Percentiles rank a stretch among this genome's conserved stretches.
Evolutionary conservation across 1,140 invertebrate genomes (phyloP).

Genomic region (Mizuhopecten yessoensis): DNA sequence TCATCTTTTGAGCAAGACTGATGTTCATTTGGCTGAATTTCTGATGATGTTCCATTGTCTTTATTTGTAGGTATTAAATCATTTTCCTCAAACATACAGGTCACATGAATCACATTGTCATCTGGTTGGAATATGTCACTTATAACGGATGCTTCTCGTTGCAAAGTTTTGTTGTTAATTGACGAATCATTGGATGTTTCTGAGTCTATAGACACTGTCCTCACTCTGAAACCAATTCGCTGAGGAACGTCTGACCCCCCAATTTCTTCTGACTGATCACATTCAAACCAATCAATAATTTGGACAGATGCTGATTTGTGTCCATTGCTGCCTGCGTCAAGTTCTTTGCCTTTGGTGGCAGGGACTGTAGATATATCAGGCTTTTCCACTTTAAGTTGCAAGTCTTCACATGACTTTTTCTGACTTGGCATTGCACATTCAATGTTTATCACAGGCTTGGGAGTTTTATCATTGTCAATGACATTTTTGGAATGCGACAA

Average conservation of each 20-base stretch:
- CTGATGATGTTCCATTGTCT: background rate
- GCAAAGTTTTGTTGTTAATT: conserved; percentile 33
- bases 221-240: background rate
- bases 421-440: background rate
- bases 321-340: background rate
- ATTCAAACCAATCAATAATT: conserved; percentile 7
- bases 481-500: background rate
- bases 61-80: background rate
- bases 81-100: background rate
- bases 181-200: background rate
- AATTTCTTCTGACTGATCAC: background rate
- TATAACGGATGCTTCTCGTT: background rate
- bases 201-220: background rate
- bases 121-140: background rate
- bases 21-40: background rate
- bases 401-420: background rate
- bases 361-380: background rate
- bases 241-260: background rate
- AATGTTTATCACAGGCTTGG: background rate
- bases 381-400: background rate
- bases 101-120: background rate
- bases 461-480: background rate
- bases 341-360: background rate
- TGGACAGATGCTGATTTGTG: background rate
- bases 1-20: background rate